Base-by-base conservation (phyloP, 2,888 invertebrate genomes). In the Paralinhomoeus sp. region DNA sequence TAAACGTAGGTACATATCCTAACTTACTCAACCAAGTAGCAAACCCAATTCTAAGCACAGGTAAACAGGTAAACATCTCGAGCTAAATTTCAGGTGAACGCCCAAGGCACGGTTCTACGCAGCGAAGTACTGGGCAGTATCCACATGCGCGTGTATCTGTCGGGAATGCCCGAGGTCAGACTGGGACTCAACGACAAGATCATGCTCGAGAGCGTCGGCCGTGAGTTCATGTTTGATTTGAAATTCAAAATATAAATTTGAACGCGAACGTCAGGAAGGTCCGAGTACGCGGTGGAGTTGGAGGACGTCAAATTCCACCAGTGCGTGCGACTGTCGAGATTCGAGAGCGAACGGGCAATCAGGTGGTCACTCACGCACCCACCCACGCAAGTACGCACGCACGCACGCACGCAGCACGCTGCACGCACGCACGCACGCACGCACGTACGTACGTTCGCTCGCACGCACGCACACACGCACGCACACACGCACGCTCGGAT, bases 291-390 rank as follows among this genome's bases (percentile, higher is more conserved):
- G 21, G 93, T 93, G 0, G 93, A 93, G 64, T 64, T 97, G 48
- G 93, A 93, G 66, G 93, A 93, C 68, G 89, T 91, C 0, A 97
- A 97, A 62, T 93, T 93, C 61, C 93, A 97, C 64, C 93, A 93
- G 62, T 93, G 93, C 64, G 93, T 93, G 1, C 72, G 93, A 51
- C 66, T 97, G 50, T 91, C 91, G 0, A 72, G 93, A 49, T 93
- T 93, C 65, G 93, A 97, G 64, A 91, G 91, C 64, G 93, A 97
- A 63, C 74, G 93, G 44, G 97, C 93, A 84, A 58, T 58, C 36
- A n/a, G n/a, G n/a, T n/a, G n/a, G n/a, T n/a, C n/a, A n/a, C n/a
- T n/a, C n/a, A n/a, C n/a, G n/a, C n/a, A n/a, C n/a, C n/a, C n/a
- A n/a, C n/a, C n/a, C n/a, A n/a, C n/a, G n/a, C n/a, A n/a, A n/a